Evolutionary conservation across 53 echinoderm and acorn worm species (phyloP), one percentile per base, ranked within the genome.

Genomic region (Apostichopus leukothele): DNA sequence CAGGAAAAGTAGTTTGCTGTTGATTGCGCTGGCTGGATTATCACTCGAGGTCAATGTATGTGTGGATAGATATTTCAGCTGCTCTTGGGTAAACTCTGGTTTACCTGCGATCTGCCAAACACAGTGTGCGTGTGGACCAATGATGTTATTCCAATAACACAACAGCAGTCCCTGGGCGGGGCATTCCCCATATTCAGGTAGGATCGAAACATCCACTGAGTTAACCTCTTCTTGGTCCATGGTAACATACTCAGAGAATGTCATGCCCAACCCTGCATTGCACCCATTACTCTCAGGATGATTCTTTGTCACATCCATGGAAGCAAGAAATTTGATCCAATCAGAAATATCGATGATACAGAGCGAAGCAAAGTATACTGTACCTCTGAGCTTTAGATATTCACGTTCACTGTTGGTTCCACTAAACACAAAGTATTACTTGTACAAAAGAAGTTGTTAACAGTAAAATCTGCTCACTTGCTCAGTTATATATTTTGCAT

Each of bases 111-210:
- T 91, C 87, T 89, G 93, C 97, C 97, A 97, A 5, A 95, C 85
- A 59, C 81, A 90, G 60, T 93, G 94, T 5, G 94, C 91, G 50
- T 97, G 94, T 4, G 97, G 97, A 13, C 97, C 97, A 9, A 97
- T 93, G 92, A 97, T 97, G 88, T 97, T 97, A 75, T 95, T 93
- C 97, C 97, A 97, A 67, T 92, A 90, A 67, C 95, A 95, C 78
- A 97, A 86, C 77, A 97, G 91, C 14, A 97, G 88, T 8, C 91
- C 97, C 83, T 92, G 90, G 68, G 84, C 90, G 1, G 97, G 95
- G 73, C 94, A 95, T 73, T 94, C 93, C 51, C 79, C 75, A 20
- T 93, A 91, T 7, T 66, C 91, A 4, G 85, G 14, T 11, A 85
- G 27, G 67, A 85, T 67, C 1, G 85, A 67, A 5, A 85, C 85